A percentile compares a stretch with the other conserved stretches of the same genome.
These are phyloP conservation scores for Drosophila pseudotakahashii DNA, from an alignment of 2,888 invertebrate genomes.

Conservation along the genomic window DNA sequence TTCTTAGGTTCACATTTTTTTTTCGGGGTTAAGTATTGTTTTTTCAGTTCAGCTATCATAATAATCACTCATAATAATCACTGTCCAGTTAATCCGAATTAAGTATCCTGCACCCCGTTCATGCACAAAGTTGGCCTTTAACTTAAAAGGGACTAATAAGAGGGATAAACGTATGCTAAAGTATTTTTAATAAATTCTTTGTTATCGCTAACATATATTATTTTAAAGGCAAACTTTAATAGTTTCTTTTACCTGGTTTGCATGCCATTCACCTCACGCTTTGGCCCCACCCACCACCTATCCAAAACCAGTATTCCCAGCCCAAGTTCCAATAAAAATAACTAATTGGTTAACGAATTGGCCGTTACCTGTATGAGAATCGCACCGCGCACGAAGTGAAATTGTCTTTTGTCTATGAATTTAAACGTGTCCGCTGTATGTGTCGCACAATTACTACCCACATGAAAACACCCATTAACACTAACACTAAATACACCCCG, in stretches of 20 bases:
- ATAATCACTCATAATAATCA: too few relatives aligned
- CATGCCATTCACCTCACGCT: constrained; percentile 28
- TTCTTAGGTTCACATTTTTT: background rate
- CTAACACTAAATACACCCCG: constrained; percentile 19
- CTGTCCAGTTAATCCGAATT: background rate
- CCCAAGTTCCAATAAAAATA: background rate
- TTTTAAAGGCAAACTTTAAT: background rate
- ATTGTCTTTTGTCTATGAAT: constrained; percentile 35
- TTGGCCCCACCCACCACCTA: constrained; percentile 12
- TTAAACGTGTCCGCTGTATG: constrained; percentile 47
- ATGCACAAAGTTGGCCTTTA: background rate
- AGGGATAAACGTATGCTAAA: background rate
- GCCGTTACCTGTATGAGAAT: constrained; percentile 45
- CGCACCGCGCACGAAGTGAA: constrained; percentile 41
- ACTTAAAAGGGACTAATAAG: background rate
- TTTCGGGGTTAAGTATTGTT: background rate
- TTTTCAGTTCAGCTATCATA: background rate
- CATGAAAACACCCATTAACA: constrained; percentile 26
- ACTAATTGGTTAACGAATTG: constrained; percentile 65
- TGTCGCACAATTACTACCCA: constrained; percentile 23
- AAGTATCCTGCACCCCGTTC: constrained; percentile 15
- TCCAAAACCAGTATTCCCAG: background rate
- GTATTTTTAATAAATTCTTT: too few relatives aligned
- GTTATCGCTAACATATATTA: background rate
- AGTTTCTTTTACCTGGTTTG: constrained; percentile 10